Evolutionary conservation across 2,113 vertebrate genomes (phyloP), one percentile per base, ranked within the genome.

Genomic region (Centropus bengalensis): DNA sequence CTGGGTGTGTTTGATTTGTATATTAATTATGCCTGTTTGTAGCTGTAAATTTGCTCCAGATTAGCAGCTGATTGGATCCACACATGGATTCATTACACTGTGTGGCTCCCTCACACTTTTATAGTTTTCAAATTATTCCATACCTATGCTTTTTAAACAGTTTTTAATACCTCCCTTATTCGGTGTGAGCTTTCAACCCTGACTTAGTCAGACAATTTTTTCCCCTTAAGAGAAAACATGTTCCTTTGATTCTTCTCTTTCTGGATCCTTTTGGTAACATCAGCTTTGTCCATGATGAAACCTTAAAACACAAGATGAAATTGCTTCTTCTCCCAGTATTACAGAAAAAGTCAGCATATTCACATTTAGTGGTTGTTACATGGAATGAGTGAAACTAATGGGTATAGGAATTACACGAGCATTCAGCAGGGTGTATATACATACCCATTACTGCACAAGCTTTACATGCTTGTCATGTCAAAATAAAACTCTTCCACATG

Each of bases 11-110:
- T 91, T 96, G 95, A 96, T 79, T 96, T 94, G 89, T 96, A 74
- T 91, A 95, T 94, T 95, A 96, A 97, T 96, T 97, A 94, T 93
- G 80, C 66, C 91, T 94, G 86, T 95, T 95, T 93, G 92, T 91
- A 95, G 91, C 69, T 93, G 94, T 94, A 96, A 94, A 96, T 96
- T 96, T 96, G 73, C 92, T 95, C 92, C 94, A 96, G 93, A 93
- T 93, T 91, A 95, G 82, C 56, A 90, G 64, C 69, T 86, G 91
- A 95, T 93, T 93, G 82, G 60, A 84, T 94, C 85, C 0, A 6
- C 38, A 12, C 73, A 86, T 30, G 36, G 88, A 90, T 93, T 90
- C 69, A 64, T 89, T 82, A 63, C 28, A 59, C 12, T 38, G 45
- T 14, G 22, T 42, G 67, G 26, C 81, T 95, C 51, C 36, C 44